Base-by-base conservation (phyloP, 2,797 vertebrate genomes). In the Notoglanidium macrostoma region DNA sequence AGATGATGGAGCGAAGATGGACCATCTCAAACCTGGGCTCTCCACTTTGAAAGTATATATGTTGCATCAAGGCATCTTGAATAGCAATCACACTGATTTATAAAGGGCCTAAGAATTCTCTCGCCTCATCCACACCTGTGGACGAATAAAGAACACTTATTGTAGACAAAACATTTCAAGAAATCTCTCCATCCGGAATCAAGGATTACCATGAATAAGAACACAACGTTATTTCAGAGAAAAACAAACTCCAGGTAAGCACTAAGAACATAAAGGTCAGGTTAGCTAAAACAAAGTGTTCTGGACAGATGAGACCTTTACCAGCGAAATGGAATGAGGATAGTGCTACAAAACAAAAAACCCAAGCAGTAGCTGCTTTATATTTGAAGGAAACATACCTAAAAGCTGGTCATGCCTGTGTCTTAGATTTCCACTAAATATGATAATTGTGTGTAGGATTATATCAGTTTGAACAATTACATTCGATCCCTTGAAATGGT, bases 261-360 rank as follows among this genome's bases (percentile, higher is more conserved):
- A 19, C 46, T 67, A 51, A 83, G 46, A 83, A 51, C n/a, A 35
- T 68, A 83, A 83, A 83, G 81, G 63, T 83, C 81, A 83, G 84
- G 21, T 44, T 65, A 61, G 61, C 55, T 77, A 76, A 77, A 59
- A 86, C 40, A 63, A 70, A 74, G 82, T 54, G 81, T 68, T 83
- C 81, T 83, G 81, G 81, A 68, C 63, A 83, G 63, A 83, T 67
- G 19, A 68, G 63, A 83, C 81, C 81, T 83, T 83, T 83, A 83
- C 63, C 8, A 12, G 49, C 35, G 15, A 68, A 19, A 51, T 51
- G n/a, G n/a, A 68, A 68, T 54, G 63, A 32, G 63, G 81, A 83
- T 35, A 32, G 15, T 65, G 26, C 8, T n/a, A 21, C 40, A 80
- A 44, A 82, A 29, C 54, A 68, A 40, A 44, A 49, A 23, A n/a